Conservation (phyloP, 2,888 invertebrate genomes). For the Lottia gigantea region DNA sequence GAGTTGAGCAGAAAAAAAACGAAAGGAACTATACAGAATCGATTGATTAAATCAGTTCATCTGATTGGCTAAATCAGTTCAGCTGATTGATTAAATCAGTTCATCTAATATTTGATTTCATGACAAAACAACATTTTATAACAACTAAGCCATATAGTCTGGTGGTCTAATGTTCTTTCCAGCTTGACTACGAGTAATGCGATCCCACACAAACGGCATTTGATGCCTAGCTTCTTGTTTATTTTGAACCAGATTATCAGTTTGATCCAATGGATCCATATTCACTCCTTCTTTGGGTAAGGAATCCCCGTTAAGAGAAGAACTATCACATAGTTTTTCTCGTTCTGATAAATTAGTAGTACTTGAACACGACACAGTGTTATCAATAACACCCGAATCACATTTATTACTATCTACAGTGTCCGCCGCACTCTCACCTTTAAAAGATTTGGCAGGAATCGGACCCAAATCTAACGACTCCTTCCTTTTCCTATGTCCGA, state of each 20-base stretch:
- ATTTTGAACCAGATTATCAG: neutral
- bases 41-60: too few species aligned
- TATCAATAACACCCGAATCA: neutral
- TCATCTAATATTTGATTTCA: neutral
- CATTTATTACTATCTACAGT: neutral
- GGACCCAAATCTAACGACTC: slow-evolving; percentile 22
- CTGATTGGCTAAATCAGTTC: too few species aligned
- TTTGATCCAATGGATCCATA: neutral
- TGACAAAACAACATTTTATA: neutral
- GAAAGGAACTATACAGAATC: neutral
- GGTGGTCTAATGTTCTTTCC: slow-evolving; percentile 35
- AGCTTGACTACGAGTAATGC: slow-evolving; percentile 50
- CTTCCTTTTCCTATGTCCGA: slow-evolving; percentile 41
- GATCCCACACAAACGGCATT: slow-evolving; percentile 52
- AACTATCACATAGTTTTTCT: slow-evolving; percentile 1
- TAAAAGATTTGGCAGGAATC: slow-evolving; percentile 16
- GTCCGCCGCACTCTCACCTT: slow-evolving; percentile 13
- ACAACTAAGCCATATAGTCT: slow-evolving; percentile 15
- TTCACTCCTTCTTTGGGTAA: neutral
- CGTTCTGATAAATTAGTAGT: neutral
- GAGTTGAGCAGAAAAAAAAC: neutral
- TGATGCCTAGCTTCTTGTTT: slow-evolving; percentile 32
- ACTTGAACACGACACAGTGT: neutral
- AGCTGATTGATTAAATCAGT: neutral
- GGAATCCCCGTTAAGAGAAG: neutral